Evolutionary conservation across 2,888 invertebrate species (phyloP), one percentile per base, ranked within the genome.

Genomic region (Agonum fuliginosum): DNA sequence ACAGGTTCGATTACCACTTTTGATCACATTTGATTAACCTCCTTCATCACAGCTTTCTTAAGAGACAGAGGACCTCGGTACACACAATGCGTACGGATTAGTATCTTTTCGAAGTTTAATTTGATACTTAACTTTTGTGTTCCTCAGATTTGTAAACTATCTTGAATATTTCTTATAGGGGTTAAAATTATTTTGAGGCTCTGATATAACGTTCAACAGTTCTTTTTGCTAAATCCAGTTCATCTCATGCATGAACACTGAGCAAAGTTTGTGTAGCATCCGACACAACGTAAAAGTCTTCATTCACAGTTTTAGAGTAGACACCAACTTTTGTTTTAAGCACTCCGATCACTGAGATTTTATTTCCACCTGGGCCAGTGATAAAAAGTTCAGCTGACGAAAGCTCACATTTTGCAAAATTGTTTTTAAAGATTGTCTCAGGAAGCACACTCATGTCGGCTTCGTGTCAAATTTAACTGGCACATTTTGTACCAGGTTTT

Each of bases 61-160:
- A 78, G 43, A 43, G 78, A n/a, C 46, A 65, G 30, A 19, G 78
- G 54, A 46, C 76, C 62, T 69, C n/a, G 72, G 78, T n/a, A 58
- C 71, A 71, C 14, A 51, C 10, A 76, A 34, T 41, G 75, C 20
- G 54, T 75, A 74, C 14, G 73, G 74, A 24, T 24, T n/a, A 17
- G 75, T 51, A 46, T n/a, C n/a, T n/a, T n/a, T n/a, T 51, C 37
- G 70, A 22, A 74, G 20, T 48, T 58, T 43, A 24, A 78, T 78
- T 70, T 62, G 34, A 48, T 65, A 79, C 27, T 54, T 65, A 30
- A 70, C 72, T 85, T 41, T 62, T 51, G 84, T 86, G 85, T 85
- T 90, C 88, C 96, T 92, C 90, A 97, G 97, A 78, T 98, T 89
- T 67, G 98, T 90, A 86, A 98, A 98, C 20, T 65, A 17, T 27